phyloP scores from a whole-genome alignment of 2,888 invertebrate species.

The Tipula helvola region DNA sequence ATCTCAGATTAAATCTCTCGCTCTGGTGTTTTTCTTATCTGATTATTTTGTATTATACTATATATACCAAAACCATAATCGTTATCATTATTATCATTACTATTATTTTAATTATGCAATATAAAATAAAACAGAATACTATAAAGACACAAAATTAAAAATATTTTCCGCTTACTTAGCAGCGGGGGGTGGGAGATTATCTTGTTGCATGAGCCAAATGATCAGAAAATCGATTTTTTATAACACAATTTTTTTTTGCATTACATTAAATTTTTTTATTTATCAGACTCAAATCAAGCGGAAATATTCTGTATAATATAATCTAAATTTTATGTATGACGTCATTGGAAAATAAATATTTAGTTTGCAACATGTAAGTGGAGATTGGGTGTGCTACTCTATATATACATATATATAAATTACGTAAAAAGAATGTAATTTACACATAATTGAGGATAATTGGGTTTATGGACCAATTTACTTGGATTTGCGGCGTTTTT shows the following conservation, averaged over 20 bases:
- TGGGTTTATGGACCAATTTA: not conserved
- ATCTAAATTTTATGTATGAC: not conserved
- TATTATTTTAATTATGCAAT: not conserved
- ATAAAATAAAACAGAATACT: not conserved
- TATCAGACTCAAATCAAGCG: not conserved
- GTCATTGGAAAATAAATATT: not conserved
- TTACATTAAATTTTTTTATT: not conserved
- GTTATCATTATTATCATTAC: not conserved
- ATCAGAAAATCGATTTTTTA: too few relatives aligned
- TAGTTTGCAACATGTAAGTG: too few relatives aligned
- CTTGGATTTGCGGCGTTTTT: not conserved
- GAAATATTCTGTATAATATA: not conserved
- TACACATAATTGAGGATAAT: not conserved
- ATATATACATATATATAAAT: not conserved
- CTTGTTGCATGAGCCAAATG: too few relatives aligned
- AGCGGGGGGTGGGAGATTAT: not conserved
- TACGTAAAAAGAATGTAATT: not conserved
- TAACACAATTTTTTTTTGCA: not conserved
- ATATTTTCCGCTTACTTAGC: not conserved
- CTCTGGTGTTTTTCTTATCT: not conserved
- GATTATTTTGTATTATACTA: not conserved
- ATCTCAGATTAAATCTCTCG: not conserved
- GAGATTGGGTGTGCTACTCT: too few relatives aligned
- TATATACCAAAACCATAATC: not conserved
- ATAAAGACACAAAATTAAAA: not conserved